phyloP scores from a whole-genome alignment of 2,797 vertebrate species.

The Gambelia wislizenii region DNA sequence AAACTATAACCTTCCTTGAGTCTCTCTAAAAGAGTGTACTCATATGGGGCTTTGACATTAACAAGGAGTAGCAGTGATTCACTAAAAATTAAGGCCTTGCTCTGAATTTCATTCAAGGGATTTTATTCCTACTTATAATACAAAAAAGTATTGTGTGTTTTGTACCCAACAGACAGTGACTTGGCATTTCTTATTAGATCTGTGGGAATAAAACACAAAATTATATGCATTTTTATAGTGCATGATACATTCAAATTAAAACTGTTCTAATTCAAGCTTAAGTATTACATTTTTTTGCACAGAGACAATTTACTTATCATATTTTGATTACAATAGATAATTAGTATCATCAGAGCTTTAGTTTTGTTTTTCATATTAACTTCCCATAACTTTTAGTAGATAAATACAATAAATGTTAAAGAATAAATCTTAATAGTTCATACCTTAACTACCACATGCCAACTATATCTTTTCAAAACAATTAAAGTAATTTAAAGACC shows the following conservation, averaged over 20 bases:
- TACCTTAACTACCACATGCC: no score
- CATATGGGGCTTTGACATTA: constrained; percentile 52
- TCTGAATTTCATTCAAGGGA: constrained; percentile 40
- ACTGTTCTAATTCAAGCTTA: not conserved
- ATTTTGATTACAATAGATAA: no score
- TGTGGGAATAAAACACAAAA: constrained; percentile 21
- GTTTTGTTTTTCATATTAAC: no score
- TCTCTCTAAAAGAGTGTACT: constrained; percentile 59
- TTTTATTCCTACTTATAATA: constrained; percentile 48
- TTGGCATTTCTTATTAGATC: constrained; percentile 31
- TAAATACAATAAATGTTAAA: no score
- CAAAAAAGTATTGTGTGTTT: constrained; percentile 25
- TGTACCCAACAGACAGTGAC: constrained; percentile 38
- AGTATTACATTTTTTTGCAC: no score
- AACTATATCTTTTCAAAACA: no score
- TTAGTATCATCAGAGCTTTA: no score
- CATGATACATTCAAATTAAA: not conserved
- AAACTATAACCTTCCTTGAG: constrained; percentile 58
- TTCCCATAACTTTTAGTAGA: no score
- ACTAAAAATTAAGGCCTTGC: constrained; percentile 50
- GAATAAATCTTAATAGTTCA: no score
- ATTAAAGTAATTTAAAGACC: no score
- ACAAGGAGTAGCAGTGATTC: constrained; percentile 47
- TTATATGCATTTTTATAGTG: not conserved
- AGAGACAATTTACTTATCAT: no score